Conservation (phyloP, 2,113 vertebrate genomes). For the Gambusia holbrooki region DNA sequence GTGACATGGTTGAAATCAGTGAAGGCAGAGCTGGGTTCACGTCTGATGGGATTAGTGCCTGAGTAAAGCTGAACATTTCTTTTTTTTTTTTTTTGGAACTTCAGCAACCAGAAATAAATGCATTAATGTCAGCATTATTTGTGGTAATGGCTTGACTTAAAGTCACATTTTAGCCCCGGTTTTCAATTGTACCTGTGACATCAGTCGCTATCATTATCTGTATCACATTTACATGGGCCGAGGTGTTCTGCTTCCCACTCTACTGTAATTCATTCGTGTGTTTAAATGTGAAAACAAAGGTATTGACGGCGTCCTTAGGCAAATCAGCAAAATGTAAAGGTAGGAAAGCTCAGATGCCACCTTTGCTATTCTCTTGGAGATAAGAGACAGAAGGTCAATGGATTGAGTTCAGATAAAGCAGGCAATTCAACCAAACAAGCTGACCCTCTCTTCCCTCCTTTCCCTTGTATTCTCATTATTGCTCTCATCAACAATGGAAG, state of each 20-base stretch:
- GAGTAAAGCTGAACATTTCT: slow-evolving; percentile 8
- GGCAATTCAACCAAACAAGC: slow-evolving; percentile 42
- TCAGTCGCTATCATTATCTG: neutral
- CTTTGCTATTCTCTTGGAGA: slow-evolving; percentile 35
- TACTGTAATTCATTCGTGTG: slow-evolving; percentile 33
- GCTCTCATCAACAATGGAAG: neutral
- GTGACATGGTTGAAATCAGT: slow-evolving; percentile 21
- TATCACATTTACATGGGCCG: no score
- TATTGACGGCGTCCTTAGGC: slow-evolving; percentile 48
- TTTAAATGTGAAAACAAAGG: slow-evolving; percentile 26
- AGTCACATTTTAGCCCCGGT: fast-evolving
- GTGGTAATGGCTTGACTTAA: neutral
- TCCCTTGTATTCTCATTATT: slow-evolving; percentile 38
- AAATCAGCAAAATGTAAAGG: slow-evolving; percentile 27
- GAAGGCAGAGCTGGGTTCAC: slow-evolving; percentile 9
- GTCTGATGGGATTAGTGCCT: slow-evolving; percentile 31
- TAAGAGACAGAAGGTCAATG: slow-evolving; percentile 54
- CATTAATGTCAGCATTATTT: slow-evolving; percentile 10
- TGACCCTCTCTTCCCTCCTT: slow-evolving; percentile 31
- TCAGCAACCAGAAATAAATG: slow-evolving; percentile 15
- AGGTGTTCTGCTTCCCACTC: neutral
- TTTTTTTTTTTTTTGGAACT: slow-evolving; percentile 15
- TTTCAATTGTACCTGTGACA: neutral
- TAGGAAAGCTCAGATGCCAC: slow-evolving; percentile 29
- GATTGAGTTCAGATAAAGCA: slow-evolving; percentile 46